Percentiles rank a stretch among this genome's conserved stretches.
Conservation (phyloP, 2,888 invertebrate genomes). For the Oligia strigilis region DNA sequence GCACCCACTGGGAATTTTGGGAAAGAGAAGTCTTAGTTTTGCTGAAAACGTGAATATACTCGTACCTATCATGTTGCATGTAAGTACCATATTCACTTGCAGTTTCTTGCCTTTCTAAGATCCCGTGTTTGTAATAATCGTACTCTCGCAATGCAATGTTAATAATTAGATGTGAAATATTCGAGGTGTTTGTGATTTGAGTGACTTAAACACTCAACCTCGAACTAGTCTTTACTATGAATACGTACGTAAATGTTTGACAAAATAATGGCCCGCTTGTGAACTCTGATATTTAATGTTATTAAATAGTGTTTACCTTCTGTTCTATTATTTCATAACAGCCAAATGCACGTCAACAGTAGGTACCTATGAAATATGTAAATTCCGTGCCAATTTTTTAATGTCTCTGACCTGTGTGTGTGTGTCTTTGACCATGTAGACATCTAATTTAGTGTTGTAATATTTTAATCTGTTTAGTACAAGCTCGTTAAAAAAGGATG, state of each 20-base stretch:
- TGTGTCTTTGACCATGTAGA: background rate
- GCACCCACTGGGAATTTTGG: background rate
- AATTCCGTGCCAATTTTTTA: too few relatives aligned
- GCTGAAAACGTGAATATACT: background rate
- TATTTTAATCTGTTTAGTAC: background rate
- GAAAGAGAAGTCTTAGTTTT: background rate
- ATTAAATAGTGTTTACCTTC: background rate
- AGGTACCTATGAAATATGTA: background rate
- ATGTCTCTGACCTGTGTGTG: too few relatives aligned
- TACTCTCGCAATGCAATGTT: constrained; percentile 6
- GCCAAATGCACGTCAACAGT: background rate
- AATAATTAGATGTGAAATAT: constrained; percentile 22
- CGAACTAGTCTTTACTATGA: background rate
- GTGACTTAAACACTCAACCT: constrained; percentile 10
- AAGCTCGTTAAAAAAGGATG: background rate
- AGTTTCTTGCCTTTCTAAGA: background rate
- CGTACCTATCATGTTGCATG: too few relatives aligned
- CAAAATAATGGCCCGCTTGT: background rate
- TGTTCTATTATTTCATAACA: background rate
- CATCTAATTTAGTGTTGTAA: background rate
- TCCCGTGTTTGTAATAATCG: constrained; percentile 8
- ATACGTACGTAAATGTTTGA: background rate
- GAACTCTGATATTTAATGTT: background rate
- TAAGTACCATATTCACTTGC: background rate
- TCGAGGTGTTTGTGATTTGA: constrained; percentile 19